Conservation (phyloP, 2,888 invertebrate species). For the Shargacucullia verbasci region DNA sequence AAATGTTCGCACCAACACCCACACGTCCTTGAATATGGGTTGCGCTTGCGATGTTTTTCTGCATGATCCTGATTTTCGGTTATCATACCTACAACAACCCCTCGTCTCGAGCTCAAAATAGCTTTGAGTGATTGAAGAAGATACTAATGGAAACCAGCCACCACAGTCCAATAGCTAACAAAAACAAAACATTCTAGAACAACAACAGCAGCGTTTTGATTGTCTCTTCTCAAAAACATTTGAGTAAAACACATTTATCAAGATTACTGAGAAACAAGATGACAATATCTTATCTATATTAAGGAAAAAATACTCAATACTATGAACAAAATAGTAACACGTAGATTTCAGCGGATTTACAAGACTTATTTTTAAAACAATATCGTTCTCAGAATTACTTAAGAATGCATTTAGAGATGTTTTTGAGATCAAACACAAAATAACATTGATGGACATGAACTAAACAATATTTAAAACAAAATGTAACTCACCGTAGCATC, state of each 20-base stretch:
- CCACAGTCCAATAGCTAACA: constrained; percentile 49
- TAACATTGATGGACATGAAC: constrained; percentile 41
- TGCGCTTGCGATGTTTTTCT: constrained; percentile 18
- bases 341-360: neutral
- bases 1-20: constrained; percentile 47
- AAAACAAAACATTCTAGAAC: constrained; percentile 53
- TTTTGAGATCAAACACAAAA: constrained; percentile 36
- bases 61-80: constrained; percentile 21
- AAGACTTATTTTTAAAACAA: constrained; percentile 21
- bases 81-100: constrained; percentile 49
- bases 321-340: constrained; percentile 6
- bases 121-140: constrained; percentile 30
- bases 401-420: constrained; percentile 36
- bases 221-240: constrained; percentile 15
- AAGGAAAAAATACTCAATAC: constrained; percentile 11
- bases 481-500: constrained; percentile 53
- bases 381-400: constrained; percentile 27
- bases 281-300: neutral
- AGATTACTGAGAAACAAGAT: too few relatives aligned
- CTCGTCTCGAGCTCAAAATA: constrained; percentile 48
- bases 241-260: neutral
- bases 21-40: constrained; percentile 34
- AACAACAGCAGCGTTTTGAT: constrained; percentile 38
- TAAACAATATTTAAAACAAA: constrained; percentile 36
- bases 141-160: constrained; percentile 45